Evolutionary conservation across 2,888 invertebrate species (phyloP), one percentile per base, ranked within the genome.

Genomic region (Rhamphomyia laevipes): DNA sequence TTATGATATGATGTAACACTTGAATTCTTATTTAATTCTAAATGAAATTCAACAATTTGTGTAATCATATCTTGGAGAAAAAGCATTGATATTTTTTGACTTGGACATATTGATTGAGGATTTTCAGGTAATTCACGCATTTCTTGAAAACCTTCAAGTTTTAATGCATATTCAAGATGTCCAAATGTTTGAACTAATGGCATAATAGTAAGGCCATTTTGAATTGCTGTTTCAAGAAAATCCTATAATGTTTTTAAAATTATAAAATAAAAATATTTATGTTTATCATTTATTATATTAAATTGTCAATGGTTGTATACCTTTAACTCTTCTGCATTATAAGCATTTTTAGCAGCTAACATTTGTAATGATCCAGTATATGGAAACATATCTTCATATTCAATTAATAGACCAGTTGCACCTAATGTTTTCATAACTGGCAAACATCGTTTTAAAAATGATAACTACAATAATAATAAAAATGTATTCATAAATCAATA

Each of bases 341-440:
- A 69, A 11, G 83, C 80, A 68, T 75, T 81, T 59, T 70, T 71
- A 0, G 75, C 81, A 49, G 73, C 69, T 51, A 75, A 73, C 53
- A 64, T 68, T 60, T 74, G 72, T 35, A 87, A 64, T 2, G 64
- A 60, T 1, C 80, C 83, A 44, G 67, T 70, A 67, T 80, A 87
- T 0, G 86, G 86, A 67, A 87, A 87, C 81, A 84, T 86, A 61
- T 87, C 87, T 68, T 87, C 87, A 73, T 86, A 87, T 65, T 87
- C 87, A 55, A 82, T 65, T 17, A 84, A 63, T 44, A 87, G 66
- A 1, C 86, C 86, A 7, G 85, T 87, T 10, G 84, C 85, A 11
- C 85, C 81, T 51, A 82, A 61, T 15, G 74, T 72, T 57, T 75
- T 77, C 7, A 79, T 63, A 48, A 80, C 63, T 16, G 77, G 75